Base-by-base conservation (phyloP, 2,888 invertebrate genomes). In the Gari tellinella region DNA sequence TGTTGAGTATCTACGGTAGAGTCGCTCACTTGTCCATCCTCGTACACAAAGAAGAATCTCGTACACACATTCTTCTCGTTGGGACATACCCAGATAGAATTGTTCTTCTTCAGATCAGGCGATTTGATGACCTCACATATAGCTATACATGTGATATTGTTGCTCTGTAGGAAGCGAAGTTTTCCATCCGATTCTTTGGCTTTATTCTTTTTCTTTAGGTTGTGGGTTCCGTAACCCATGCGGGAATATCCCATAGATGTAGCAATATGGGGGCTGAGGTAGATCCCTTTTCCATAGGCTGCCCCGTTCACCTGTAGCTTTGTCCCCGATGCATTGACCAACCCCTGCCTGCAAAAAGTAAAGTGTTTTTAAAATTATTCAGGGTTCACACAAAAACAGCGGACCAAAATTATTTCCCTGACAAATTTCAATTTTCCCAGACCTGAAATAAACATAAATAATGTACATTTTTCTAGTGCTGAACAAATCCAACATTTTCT, bases 41-140 rank as follows among this genome's bases (percentile, higher is more conserved):
- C 90, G 84, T 80, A 90, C 85, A 90, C 88, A 81, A 90, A 90
- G 74, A 90, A 89, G 78, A 90, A 90, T 17, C 90, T 72, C 14
- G 90, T 90, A 68, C 89, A 89, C n/a, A 90, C 88, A 70, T 87
- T 80, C 48, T 88, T 85, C 37, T 81, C 72, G 25, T 88, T 77
- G 0, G 86, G 83, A 68, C 84, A 85, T 48, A 87, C 87, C 90
- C 90, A 90, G 15, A 90, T 88, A 15, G 72, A 58, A 25, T 63
- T 65, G 46, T 64, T 76, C 57, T 89, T 89, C 74, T 84, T 88
- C 69, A 90, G 69, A 8, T 72, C 62, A 19, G 77, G 72, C 4
- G 84, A 81, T 1, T 77, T 82, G 21, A 90, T 81, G 19, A 89
- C 89, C 85, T 90, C 90, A 84, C 89, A 90, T 2, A 90, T 63